Evolutionary conservation across 2,888 invertebrate species (phyloP), one percentile per base, ranked within the genome.

Genomic region (Theodoxus fluviatilis): DNA sequence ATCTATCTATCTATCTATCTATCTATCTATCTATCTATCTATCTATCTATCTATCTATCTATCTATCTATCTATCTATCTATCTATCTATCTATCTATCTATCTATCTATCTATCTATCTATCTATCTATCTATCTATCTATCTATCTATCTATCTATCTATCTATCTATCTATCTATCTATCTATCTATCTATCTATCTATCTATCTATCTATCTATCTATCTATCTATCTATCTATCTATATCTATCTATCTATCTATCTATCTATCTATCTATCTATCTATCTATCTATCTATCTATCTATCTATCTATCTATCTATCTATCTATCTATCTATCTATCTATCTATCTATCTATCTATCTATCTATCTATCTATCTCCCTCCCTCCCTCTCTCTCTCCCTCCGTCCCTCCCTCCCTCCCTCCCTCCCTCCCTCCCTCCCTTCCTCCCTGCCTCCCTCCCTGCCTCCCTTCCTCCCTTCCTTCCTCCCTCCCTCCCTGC

Each of bases 191-290:
- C n/a, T n/a, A n/a, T n/a, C n/a, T n/a, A n/a, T n/a, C n/a, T n/a
- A n/a, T n/a, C n/a, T n/a, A n/a, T n/a, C n/a, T n/a, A n/a, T n/a
- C n/a, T n/a, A n/a, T n/a, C n/a, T n/a, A n/a, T n/a, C n/a, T n/a
- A n/a, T n/a, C n/a, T n/a, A n/a, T n/a, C n/a, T n/a, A 66, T 66
- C 33, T 47, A 22, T 59, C n/a, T 59, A 37, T 68, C 15, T 68
- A 25, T 68, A 57, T 40, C 15, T 59, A 38, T 68, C 35, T 68
- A 18, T 68, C 3, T 38, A 35, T 68, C 3, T 61, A 40, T 68
- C n/a, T 61, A 28, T 59, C 38, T 59, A 35, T 59, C 38, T 61
- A 28, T 68, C 12, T 68, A 40, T 61, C 22, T 59, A 18, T 68
- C 38, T 59, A 38, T 59, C 12, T 68, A 59, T 31, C 38, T 40